These are phyloP conservation scores for Selene dorsalis DNA, from an alignment of 2,797 vertebrate genomes.

Conservation along the genomic window DNA sequence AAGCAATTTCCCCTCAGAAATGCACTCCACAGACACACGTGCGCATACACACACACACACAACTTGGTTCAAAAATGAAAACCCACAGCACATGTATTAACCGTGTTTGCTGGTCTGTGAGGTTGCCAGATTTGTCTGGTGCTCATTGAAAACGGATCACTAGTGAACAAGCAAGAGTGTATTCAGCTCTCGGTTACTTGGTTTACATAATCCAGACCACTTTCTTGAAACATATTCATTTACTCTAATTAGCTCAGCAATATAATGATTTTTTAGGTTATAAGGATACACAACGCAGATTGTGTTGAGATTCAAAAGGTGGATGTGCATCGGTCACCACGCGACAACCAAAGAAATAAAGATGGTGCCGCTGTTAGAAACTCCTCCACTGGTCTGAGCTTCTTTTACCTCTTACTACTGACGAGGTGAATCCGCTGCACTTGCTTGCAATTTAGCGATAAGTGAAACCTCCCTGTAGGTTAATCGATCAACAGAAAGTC, in stretches of 20 bases:
- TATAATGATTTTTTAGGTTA: not conserved
- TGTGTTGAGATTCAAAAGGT: too few relatives aligned
- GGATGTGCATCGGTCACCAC: not conserved
- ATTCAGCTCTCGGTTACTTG: not conserved
- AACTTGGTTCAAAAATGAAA: not conserved
- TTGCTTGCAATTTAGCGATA: not conserved
- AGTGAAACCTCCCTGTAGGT: slow-evolving; percentile 22
- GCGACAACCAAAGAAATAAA: too few relatives aligned
- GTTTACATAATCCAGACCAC: not conserved
- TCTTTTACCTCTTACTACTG: not conserved
- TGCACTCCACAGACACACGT: slow-evolving; percentile 4
- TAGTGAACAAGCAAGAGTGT: not conserved
- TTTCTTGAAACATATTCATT: not conserved
- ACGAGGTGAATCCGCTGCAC: slow-evolving; percentile 23
- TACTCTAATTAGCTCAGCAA: not conserved
- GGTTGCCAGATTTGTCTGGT: slow-evolving; percentile 11
- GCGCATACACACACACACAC: slow-evolving; percentile 1
- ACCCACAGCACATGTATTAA: slow-evolving; percentile 30
- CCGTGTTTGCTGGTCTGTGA: not conserved
- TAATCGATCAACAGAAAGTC: not conserved
- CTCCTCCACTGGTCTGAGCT: not conserved
- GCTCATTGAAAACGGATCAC: not conserved
- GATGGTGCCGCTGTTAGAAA: not conserved
- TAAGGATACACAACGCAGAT: not conserved
- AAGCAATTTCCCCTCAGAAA: slow-evolving; percentile 66